phyloP scores from a whole-genome alignment of 2,797 vertebrate genomes.

The Muscicapa comitata region DNA sequence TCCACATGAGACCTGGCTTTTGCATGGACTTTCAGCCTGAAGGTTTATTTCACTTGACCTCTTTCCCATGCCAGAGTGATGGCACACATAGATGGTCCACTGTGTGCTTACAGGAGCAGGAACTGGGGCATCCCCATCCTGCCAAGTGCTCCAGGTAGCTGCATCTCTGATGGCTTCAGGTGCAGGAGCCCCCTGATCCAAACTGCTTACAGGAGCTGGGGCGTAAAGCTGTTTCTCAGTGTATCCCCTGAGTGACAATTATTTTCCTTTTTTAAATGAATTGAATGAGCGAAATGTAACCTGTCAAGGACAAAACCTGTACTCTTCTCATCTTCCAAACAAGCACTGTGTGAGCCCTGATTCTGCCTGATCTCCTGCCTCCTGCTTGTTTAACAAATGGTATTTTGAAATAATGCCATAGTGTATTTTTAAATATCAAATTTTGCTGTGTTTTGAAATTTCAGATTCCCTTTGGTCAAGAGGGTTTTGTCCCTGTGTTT shows the following conservation, averaged over 20 bases:
- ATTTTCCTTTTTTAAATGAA: not conserved
- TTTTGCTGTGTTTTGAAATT: slow-evolving; percentile 60
- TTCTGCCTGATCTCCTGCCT: not conserved
- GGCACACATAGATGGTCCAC: not conserved
- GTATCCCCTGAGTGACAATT: not conserved
- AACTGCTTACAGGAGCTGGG: not conserved
- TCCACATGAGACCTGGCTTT: not conserved
- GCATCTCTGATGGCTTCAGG: not conserved
- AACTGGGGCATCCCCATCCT: not conserved
- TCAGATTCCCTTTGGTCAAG: slow-evolving; percentile 12
- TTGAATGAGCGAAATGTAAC: not conserved
- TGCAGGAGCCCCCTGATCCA: not conserved
- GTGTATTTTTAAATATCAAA: slow-evolving; percentile 60
- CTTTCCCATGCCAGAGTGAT: not conserved
- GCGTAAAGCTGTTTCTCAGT: not conserved
- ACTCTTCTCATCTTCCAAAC: not conserved
- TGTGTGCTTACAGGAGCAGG: not conserved
- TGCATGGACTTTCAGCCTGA: not conserved
- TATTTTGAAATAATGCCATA: slow-evolving; percentile 36
- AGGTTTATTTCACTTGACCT: not conserved
- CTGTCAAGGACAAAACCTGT: slow-evolving; percentile 14
- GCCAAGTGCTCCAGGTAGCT: not conserved
- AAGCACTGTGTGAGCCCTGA: not conserved
- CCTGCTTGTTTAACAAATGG: slow-evolving; percentile 23
- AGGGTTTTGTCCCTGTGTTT: slow-evolving; percentile 21